Evolutionary conservation across 2,888 invertebrate genomes (phyloP), one percentile per base, ranked within the genome.

Genomic region (Ernsta delagoae): DNA sequence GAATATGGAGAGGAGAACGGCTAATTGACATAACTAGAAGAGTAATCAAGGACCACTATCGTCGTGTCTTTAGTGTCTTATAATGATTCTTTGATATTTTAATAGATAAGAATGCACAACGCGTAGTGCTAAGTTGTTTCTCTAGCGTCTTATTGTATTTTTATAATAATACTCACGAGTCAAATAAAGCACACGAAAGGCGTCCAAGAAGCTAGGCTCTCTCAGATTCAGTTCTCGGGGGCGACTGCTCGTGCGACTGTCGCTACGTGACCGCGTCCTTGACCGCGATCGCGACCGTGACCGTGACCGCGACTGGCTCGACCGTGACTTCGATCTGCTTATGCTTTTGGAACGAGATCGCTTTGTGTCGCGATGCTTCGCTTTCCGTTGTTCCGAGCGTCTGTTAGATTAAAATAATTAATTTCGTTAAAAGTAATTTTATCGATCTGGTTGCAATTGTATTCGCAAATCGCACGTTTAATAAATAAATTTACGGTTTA

Each of bases 141-240:
- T 24, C 24, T 24, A 1, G 3, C 24, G 24, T 24, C 3, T 24
- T n/a, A n/a, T n/a, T n/a, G n/a, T 24, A 1, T 24, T 24, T 24
- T 24, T 24, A 24, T 24, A 24, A 24, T 24, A 24, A 24, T 24
- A 84, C 89, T 84, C 71, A 93, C 92, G 84, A 70, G 83, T 84
- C 41, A 92, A 81, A 78, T 90, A 92, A 63, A 92, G 72, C 53
- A 93, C 88, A 72, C 92, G 78, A 63, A 93, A 93, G 0, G 92
- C 89, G 66, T 93, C 92, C 71, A 90, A 72, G 73, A 92, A 85
- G 0, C 85, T 80, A 0, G 91, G 90, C 45, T 89, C 85, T 65
- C 77, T 87, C 48, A 80, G 79, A 7, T 73, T 85, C 5, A 83
- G 65, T 9, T 85, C 83, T 1, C 74, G 80, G 8, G 78, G 80